phyloP scores from a whole-genome alignment of 92 coral and sea anemone genomes.

The Porites lobata region DNA sequence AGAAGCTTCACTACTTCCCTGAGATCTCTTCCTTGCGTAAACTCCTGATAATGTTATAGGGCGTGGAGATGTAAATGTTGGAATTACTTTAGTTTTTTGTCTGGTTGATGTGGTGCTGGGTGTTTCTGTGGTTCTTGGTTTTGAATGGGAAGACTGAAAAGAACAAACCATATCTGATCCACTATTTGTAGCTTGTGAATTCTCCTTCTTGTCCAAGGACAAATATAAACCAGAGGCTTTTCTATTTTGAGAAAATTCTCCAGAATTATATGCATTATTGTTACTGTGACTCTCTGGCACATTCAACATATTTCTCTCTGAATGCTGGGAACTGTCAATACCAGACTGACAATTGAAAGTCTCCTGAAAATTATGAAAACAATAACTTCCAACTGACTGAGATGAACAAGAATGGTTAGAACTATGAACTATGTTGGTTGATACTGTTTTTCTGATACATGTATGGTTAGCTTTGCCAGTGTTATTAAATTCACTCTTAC shows the following conservation, averaged over 20 bases:
- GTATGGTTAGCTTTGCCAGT: no score
- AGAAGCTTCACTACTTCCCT: background rate
- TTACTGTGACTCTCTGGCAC: background rate
- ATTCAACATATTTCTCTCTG: background rate
- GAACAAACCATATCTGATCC: background rate
- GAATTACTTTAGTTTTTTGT: background rate
- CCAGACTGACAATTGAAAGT: background rate
- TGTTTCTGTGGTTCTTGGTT: background rate
- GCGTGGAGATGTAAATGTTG: slow-evolving; percentile 70
- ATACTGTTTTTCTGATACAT: no score
- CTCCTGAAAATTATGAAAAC: background rate
- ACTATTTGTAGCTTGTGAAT: background rate
- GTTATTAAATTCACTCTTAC: no score
- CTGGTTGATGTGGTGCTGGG: background rate
- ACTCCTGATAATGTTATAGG: slow-evolving; percentile 68
- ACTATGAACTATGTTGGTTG: background rate
- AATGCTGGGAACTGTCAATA: background rate
- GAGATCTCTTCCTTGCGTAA: slow-evolving; percentile 51
- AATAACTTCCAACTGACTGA: background rate
- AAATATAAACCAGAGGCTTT: background rate
- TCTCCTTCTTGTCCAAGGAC: background rate
- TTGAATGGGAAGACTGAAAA: background rate
- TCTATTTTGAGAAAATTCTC: background rate
- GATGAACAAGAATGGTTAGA: background rate
- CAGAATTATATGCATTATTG: background rate